A percentile compares a stretch with the other conserved stretches of the same genome.
These are phyloP conservation scores for Lissonota sp. DNA, from an alignment of 2,888 invertebrate genomes.

Conservation along the genomic window DNA sequence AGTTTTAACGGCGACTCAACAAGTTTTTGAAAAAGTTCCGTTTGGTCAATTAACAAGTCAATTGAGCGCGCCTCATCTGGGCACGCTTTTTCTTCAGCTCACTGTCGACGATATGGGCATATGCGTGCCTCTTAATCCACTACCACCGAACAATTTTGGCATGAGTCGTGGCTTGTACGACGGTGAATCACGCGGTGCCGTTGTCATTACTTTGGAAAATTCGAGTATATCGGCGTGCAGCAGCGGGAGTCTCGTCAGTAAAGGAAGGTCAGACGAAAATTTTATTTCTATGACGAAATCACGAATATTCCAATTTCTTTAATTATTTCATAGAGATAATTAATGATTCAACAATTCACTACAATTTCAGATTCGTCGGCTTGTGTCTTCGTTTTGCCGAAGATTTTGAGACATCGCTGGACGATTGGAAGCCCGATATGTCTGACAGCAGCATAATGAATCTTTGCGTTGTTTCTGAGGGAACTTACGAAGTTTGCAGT, in stretches of 20 bases:
- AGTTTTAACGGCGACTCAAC: constrained; percentile 91
- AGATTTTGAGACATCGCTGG: constrained; percentile 97
- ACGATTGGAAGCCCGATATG: constrained; percentile 98
- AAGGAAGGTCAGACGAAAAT: constrained; percentile 85
- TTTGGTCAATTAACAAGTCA: constrained; percentile 92
- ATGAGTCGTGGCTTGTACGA: constrained; percentile 88
- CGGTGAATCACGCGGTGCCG: constrained; percentile 93
- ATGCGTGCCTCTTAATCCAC: constrained; percentile 94
- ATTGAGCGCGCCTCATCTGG: constrained; percentile 91
- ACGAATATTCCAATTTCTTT: not conserved
- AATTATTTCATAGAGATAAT: not conserved
- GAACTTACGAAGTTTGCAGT: constrained; percentile 98
- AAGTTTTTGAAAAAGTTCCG: constrained; percentile 91
- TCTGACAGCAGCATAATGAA: constrained; percentile 92
- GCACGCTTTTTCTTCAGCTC: constrained; percentile 95
- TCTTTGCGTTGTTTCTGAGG: constrained; percentile 98
- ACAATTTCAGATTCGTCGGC: constrained; percentile 90
- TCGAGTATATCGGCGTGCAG: constrained; percentile 98
- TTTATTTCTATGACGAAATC: constrained; percentile 22
- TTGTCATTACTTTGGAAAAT: constrained; percentile 97
- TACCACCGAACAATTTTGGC: constrained; percentile 89
- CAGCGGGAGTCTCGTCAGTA: constrained; percentile 97
- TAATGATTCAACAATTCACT: too few species aligned
- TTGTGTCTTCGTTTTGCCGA: constrained; percentile 97
- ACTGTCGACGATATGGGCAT: constrained; percentile 99